Conservation (phyloP, 2,888 invertebrate species). For the Bellardia bayeri region DNA sequence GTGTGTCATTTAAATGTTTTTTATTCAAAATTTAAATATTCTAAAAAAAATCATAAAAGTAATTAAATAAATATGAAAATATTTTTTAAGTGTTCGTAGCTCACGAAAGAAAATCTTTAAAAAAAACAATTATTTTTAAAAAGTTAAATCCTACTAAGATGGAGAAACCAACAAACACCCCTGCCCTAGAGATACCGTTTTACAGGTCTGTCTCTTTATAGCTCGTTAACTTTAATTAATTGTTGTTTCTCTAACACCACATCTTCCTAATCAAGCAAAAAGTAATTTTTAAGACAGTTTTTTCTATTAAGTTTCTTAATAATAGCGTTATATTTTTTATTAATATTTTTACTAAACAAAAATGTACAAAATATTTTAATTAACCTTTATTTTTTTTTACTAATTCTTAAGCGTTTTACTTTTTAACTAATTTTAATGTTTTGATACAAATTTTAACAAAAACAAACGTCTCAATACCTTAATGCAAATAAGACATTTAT, state of each 20-base stretch:
- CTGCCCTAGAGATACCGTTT: conserved; percentile 15
- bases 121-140: background rate
- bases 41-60: background rate
- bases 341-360: conserved; percentile 74
- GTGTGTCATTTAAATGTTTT: conserved; percentile 29
- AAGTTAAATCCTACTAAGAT: background rate
- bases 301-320: conserved; percentile 38
- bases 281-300: conserved; percentile 50
- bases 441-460: conserved; percentile 25
- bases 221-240: conserved; percentile 30
- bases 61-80: background rate
- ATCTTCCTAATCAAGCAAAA: conserved; percentile 16
- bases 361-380: conserved; percentile 76
- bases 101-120: background rate
- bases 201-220: background rate
- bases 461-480: background rate
- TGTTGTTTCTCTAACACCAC: conserved; percentile 26
- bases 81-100: background rate
- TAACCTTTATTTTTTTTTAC: conserved; percentile 63
- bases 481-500: conserved; percentile 42
- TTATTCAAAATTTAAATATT: conserved; percentile 8
- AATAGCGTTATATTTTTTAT: conserved; percentile 33
- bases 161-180: background rate
- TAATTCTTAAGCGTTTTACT: conserved; percentile 62
- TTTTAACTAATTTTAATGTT: conserved; percentile 52